These are phyloP conservation scores for Leistus spinibarbis DNA, from an alignment of 2,888 invertebrate species.

Conservation along the genomic window DNA sequence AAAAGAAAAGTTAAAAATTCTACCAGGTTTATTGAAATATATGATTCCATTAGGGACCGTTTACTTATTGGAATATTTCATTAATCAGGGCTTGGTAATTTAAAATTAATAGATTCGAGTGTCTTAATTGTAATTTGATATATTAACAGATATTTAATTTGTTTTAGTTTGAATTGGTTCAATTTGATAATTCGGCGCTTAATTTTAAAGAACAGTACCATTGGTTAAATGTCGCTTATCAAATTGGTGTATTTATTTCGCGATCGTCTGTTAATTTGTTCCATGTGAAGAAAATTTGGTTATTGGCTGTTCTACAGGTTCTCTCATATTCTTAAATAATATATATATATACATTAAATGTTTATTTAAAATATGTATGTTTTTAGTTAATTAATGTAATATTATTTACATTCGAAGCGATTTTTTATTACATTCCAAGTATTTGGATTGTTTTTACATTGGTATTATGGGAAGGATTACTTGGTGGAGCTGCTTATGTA, in stretches of 20 bases:
- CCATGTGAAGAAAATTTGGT: slow-evolving; percentile 70
- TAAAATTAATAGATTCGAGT: neutral
- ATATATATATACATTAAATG: no score
- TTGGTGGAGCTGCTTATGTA: slow-evolving; percentile 80
- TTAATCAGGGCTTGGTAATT: slow-evolving; percentile 82
- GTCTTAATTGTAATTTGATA: slow-evolving; percentile 8
- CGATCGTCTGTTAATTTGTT: slow-evolving; percentile 79
- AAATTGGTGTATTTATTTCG: slow-evolving; percentile 82
- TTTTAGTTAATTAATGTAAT: slow-evolving; percentile 68
- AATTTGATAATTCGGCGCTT: slow-evolving; percentile 68
- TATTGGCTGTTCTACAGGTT: slow-evolving; percentile 74
- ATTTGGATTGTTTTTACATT: slow-evolving; percentile 70
- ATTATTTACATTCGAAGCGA: slow-evolving; percentile 67
- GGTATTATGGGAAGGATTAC: slow-evolving; percentile 74
- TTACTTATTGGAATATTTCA: slow-evolving; percentile 85
- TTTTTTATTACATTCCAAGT: slow-evolving; percentile 67
- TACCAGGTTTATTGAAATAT: slow-evolving; percentile 68
- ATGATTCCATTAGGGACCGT: slow-evolving; percentile 79
- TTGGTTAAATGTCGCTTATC: slow-evolving; percentile 83
- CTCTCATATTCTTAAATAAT: no score
- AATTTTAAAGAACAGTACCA: slow-evolving; percentile 71
- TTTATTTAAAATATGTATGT: slow-evolving; percentile 24
- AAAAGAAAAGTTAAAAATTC: slow-evolving; percentile 60
- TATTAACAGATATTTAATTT: no score
- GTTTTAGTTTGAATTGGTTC: slow-evolving; percentile 75